Evolutionary conservation across 2,113 vertebrate species (phyloP).

Genomic region (Beaufortia kweichowensis): DNA sequence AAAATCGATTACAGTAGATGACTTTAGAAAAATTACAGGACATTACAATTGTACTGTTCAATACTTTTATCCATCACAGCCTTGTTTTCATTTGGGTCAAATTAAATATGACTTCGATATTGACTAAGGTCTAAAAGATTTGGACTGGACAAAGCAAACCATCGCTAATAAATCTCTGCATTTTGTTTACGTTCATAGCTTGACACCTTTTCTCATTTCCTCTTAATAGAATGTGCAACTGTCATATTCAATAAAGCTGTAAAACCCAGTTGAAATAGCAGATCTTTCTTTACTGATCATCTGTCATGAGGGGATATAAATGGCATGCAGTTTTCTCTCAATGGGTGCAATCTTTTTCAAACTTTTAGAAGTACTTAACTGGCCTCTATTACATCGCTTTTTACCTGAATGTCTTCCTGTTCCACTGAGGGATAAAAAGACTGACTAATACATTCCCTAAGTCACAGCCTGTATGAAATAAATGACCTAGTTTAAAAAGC

Average conservation of each 20-base stretch:
- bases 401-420: constrained; percentile 68
- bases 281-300: constrained; percentile 71
- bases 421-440: constrained; percentile 60
- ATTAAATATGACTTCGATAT: not conserved
- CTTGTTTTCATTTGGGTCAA: not conserved
- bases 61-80: not conserved
- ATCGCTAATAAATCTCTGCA: not conserved
- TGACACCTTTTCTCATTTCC: not conserved
- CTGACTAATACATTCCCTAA: constrained; percentile 33
- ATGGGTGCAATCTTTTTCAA: constrained; percentile 73
- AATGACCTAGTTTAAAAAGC: constrained; percentile 58
- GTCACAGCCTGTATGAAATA: constrained; percentile 40
- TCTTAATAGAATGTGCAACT: not conserved
- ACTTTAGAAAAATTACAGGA: not conserved
- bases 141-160: not conserved
- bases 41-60: not conserved
- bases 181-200: not conserved
- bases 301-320: constrained; percentile 73
- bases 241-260: constrained; percentile 53
- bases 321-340: constrained; percentile 70
- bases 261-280: constrained; percentile 68
- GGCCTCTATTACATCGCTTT: constrained; percentile 67
- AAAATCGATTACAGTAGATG: not conserved
- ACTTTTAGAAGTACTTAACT: constrained; percentile 78
- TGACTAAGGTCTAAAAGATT: not conserved